Evolutionary conservation across 2,113 vertebrate genomes (phyloP), one percentile per base, ranked within the genome.

Genomic region (Perccottus glenii): DNA sequence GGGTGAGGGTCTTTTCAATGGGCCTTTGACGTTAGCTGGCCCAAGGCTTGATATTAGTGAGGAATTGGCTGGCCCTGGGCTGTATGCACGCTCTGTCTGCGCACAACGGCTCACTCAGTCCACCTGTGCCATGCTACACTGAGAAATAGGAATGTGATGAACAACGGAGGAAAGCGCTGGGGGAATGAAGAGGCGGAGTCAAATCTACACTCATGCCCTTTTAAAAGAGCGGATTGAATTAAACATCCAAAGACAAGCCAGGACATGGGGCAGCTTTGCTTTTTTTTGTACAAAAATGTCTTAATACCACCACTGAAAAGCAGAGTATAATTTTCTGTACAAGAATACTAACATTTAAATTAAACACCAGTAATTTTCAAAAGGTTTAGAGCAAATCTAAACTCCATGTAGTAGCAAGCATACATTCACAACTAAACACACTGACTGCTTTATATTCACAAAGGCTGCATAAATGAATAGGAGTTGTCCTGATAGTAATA

Each of bases 61-160:
- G 83, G 87, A 91, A 88, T 88, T 82, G 80, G 67, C 68, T 80
- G 67, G 82, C 78, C 76, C 11, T 66, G 64, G 78, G 86, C 74
- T 80, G 80, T 85, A 69, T 87, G 70, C 75, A 44, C 77, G 77
- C 72, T 72, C 71, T 63, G 72, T 82, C 63, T 32, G 70, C 44
- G 42, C 73, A 78, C 71, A 70, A 75, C 57, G 5, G 59, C 76
- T 62, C 42, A 43, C 57, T 76, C 81, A 77, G 84, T 86, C 87
- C 90, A 94, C 90, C 91, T 93, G 90, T 90, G 85, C 85, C 85
- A 91, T 88, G 89, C 87, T 89, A 88, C 84, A 89, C 67, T 89
- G 89, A 86, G 65, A 76, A 88, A 84, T 53, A 90, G 91, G 92
- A 93, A 93, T 93, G 88, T 72, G 70, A 70, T 68, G 60, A 86